Evolutionary conservation across 2,888 invertebrate genomes (phyloP).

Genomic region (Portevinia maculata): DNA sequence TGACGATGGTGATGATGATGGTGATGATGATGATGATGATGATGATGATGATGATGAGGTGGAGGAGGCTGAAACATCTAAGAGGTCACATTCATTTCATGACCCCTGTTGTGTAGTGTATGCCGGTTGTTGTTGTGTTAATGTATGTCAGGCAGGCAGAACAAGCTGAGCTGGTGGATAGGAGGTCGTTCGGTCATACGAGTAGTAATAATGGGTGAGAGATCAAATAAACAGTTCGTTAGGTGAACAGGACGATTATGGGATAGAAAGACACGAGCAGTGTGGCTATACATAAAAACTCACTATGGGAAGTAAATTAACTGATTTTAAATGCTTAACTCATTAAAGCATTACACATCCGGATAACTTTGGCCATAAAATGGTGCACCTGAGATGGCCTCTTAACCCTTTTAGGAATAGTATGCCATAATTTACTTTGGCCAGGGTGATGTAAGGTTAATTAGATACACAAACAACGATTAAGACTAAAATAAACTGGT

Average conservation of each 20-base stretch:
- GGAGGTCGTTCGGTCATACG: slow-evolving; percentile 41
- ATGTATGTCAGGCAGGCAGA: slow-evolving; percentile 8
- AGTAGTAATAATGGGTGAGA: slow-evolving; percentile 54
- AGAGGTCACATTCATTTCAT: slow-evolving; percentile 68
- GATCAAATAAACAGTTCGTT: slow-evolving; percentile 71
- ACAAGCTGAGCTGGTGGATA: slow-evolving; percentile 15
- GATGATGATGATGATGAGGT: slow-evolving; percentile 23
- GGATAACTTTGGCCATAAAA: no score
- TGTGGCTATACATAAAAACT: slow-evolving; percentile 3
- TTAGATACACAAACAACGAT: no score
- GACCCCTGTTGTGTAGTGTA: slow-evolving; percentile 47
- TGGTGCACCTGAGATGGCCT: no score
- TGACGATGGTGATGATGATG: slow-evolving; percentile 19
- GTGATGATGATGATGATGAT: slow-evolving; percentile 15
- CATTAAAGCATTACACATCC: slow-evolving; percentile 1
- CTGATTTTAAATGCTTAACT: slow-evolving; percentile 9
- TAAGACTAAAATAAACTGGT: no score
- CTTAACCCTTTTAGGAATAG: no score
- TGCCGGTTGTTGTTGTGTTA: slow-evolving; percentile 39
- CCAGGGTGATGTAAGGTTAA: no score
- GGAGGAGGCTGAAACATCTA: slow-evolving; percentile 48
- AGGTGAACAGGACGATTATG: slow-evolving; percentile 46
- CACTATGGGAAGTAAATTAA: not conserved
- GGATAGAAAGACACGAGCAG: not conserved
- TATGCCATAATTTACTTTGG: no score